Evolutionary conservation across 2,113 vertebrate genomes (phyloP), one percentile per base, ranked within the genome.

Genomic region (mouse (Mus musculus)): DNA sequence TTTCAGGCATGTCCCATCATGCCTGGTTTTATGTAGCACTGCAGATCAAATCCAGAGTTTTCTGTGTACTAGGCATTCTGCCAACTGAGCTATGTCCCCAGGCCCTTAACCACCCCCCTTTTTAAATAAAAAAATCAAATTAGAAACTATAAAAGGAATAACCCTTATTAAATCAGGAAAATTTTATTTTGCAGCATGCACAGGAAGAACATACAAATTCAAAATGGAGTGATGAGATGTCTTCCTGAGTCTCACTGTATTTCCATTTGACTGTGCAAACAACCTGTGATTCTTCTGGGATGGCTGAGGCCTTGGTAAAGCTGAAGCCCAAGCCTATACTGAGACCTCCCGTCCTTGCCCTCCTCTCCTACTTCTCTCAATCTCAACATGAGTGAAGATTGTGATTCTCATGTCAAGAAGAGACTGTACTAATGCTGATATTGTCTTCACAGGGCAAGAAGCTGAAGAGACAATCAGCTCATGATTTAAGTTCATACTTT

Each of bases 331-430:
- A 14, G 20, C 3, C 0, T 24, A 42, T 52, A n/a, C 6, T 30
- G 46, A 84, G 17, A 19, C 2, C 11, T 17, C 19, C 10, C 24
- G n/a, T 4, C 17, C 30, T 78, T 16, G 4, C 0, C 0, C 12
- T 4, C 1, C 5, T 81, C 3, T 12, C 20, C 16, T 56, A 16
- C 4, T 72, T 12, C 2, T 14, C 7, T 8, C 1, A 5, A 0
- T 1, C 33, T 24, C 10, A 12, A 63, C 12, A 52, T 39, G 11
- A 67, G 11, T 16, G 14, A 63, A 42, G 20, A 1, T 12, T 30
- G 91, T 65, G 5, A 36, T 56, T 52, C 6, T 81, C 20, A 6
- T 49, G 0, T 69, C 8, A 36, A 22, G 0, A 90, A 78, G 42
- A 26, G 5, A 87, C 36, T 72, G 12, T 22, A 82, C 17, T n/a